Base-by-base conservation (phyloP, 2,797 vertebrate genomes). In the Aldrovandia affinis region DNA sequence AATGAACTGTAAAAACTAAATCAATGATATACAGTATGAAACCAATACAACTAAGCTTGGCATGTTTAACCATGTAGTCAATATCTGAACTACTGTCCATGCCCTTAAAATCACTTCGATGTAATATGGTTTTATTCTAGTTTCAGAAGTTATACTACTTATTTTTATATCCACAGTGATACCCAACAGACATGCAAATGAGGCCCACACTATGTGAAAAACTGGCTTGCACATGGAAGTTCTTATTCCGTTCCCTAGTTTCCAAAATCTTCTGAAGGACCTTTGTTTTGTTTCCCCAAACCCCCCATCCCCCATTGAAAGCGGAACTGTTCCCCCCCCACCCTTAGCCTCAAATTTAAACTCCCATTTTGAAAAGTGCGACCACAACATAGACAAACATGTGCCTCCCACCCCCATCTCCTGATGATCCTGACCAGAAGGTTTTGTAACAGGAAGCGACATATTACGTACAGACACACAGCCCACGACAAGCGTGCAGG, bases 341-440 rank as follows among this genome's bases (percentile, higher is more conserved):
- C 59, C 55, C 81, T 81, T 88, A 42, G n/a, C 36, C 33, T 65
- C 12, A 82, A 47, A 68, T 84, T 88, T 81, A 85, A 86, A 86
- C 59, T 28, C 81, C 42, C 85, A 83, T 87, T 81, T 83, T 59
- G 83, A 82, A 84, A 70, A 47, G 79, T 85, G 83, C 73, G 70
- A 86, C 87, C 87, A 82, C 86, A 88, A 86, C 87, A 80, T 39
- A 86, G 84, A 78, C 83, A 82, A 86, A 89, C 86, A 88, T 88
- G 84, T 88, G 87, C 75, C 80, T 83, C 79, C 81, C 88, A 83
- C 85, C 83, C 83, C 82, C 78, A 59, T 82, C 18, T 54, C 44
- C 42, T 79, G 44, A 57, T 75, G 36, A 83, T 87, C 81, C 85
- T 84, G 83, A 88, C 82, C 78, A 82, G 80, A 83, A 47, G n/a